Evolutionary conservation across 1,140 invertebrate species (phyloP), one percentile per base, ranked within the genome.

Genomic region (Leptinotarsa texana): DNA sequence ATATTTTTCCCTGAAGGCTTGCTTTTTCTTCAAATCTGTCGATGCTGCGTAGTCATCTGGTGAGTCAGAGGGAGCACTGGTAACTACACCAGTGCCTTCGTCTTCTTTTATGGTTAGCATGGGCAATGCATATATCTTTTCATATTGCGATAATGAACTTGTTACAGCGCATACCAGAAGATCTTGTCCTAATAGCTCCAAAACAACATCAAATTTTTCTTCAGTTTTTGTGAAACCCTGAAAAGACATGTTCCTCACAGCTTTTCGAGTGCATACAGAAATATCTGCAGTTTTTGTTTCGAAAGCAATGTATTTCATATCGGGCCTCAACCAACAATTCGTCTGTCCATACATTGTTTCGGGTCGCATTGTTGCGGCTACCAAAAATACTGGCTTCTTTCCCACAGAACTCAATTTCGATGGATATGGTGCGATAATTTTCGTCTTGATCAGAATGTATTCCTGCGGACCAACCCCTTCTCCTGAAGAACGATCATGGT

Each of bases 271-370:
- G 77, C 93, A 96, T 67, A 99, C 90, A 84, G 94, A 98, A 22
- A 99, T 88, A 74, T 95, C 94, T 74, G 93, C 90, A 6, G 86
- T 82, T 48, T 89, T 90, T 8, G 89, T 86, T 81, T 91, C 88
- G 86, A 96, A 94, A 17, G 93, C 96, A 80, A 98, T 91, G 82
- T 99, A 99, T 75, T 91, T 91, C 79, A 99, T 96, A 81, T 98
- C 96, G 4, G 98, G 98, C 83, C 93, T 93, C 1, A 99, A 84
- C 97, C 98, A 99, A 84, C 98, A 99, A 84, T 99, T 99, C 0
- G 98, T 99, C 88, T 99, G 98, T 3, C 98, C 98, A 85, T 99
- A 99, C 98, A 99, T 99, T 1, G 98, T 99, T 88, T 99, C 98
- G 13, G 98, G 98, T 78, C 98, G 88, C 6, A 99, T 86, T 18